Base-by-base conservation (phyloP, 2,797 vertebrate genomes). In the Thripadectes ignobilis region DNA sequence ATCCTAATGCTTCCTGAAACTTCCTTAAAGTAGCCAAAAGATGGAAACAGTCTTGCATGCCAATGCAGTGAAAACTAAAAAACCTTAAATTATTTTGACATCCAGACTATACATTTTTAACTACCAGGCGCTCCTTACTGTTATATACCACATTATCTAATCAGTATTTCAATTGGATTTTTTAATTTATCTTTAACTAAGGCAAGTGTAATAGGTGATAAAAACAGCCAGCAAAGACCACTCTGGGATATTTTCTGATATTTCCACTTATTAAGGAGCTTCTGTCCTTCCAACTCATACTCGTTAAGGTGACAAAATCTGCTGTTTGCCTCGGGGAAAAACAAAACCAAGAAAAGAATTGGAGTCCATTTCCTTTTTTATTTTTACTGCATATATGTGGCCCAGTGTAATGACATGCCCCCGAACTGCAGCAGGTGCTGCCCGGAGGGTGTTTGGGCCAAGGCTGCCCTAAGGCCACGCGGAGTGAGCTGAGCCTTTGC, bases 401-500 rank as follows among this genome's bases (percentile, higher is more conserved):
- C 62, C 24, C 39, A 45, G 27, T 34, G 41, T 39, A 62, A 48
- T 38, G 58, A 74, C 9, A 65, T 8, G 12, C 7, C 12, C 15
- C 32, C 22, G 76, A 34, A 77, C 15, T 21, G 52, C 41, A 85
- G 26, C 5, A 88, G n/a, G 43, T 43, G 80, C 38, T 52, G 45
- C 61, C 43, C 41, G 59, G 0, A 0, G 75, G 58, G 18, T 43
- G 55, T 45, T 88, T 63, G 66, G 36, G 73, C 51, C 68, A 54
- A 89, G 54, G 22, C 51, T 88, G 18, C 18, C 57, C 41, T 22
- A 91, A 79, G 39, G 89, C 75, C 85, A 27, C 79, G 81, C 62
- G 86, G 10, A 0, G 16, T 38, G 23, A 61, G 23, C 96, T 94
- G 95, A 96, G 95, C 94, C 91, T 95, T 69, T 79, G 45, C 87